A percentile compares a stretch with the other conserved stretches of the same genome.
Evolutionary conservation across 2,888 invertebrate species (phyloP).

Genomic region (Caenorhabditis becei): DNA sequence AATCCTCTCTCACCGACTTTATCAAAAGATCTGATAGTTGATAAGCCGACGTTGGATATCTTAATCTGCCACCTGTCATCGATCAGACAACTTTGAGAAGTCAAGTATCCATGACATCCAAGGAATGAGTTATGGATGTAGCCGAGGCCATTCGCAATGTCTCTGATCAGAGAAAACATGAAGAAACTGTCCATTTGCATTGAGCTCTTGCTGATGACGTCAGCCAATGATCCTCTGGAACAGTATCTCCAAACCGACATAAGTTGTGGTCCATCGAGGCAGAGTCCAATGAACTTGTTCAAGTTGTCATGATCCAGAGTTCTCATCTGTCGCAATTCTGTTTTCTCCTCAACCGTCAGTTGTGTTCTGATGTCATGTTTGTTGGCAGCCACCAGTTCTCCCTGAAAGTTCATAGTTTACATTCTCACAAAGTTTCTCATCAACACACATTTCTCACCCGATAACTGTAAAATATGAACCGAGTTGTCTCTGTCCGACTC

Average conservation of each 20-base stretch:
- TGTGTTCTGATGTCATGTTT: slow-evolving; percentile 49
- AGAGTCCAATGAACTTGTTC: slow-evolving; percentile 78
- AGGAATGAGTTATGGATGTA: slow-evolving; percentile 53
- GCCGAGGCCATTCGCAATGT: slow-evolving; percentile 69
- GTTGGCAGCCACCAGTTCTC: slow-evolving; percentile 61
- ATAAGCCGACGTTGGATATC: slow-evolving; percentile 55
- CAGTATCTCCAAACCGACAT: slow-evolving; percentile 78
- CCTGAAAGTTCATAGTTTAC: slow-evolving; percentile 15
- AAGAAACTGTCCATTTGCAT: slow-evolving; percentile 78
- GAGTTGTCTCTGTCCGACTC: slow-evolving; percentile 49
- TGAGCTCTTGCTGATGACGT: slow-evolving; percentile 60
- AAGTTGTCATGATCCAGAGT: slow-evolving; percentile 78
- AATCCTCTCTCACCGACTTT: slow-evolving; percentile 34
- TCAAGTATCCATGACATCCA: slow-evolving; percentile 49
- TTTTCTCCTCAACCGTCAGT: slow-evolving; percentile 35
- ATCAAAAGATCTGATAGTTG: slow-evolving; percentile 24
- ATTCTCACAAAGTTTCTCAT: neutral
- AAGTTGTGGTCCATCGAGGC: slow-evolving; percentile 72
- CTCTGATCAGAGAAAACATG: slow-evolving; percentile 76
- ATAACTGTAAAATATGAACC: slow-evolving; percentile 52
- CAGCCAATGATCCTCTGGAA: slow-evolving; percentile 63
- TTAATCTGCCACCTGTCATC: slow-evolving; percentile 75
- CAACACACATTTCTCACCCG: slow-evolving; percentile 37
- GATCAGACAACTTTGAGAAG: slow-evolving; percentile 65
- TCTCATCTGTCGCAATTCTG: slow-evolving; percentile 66